Conservation (phyloP, 2,113 vertebrate species). For the Macroglossus sobrinus region DNA sequence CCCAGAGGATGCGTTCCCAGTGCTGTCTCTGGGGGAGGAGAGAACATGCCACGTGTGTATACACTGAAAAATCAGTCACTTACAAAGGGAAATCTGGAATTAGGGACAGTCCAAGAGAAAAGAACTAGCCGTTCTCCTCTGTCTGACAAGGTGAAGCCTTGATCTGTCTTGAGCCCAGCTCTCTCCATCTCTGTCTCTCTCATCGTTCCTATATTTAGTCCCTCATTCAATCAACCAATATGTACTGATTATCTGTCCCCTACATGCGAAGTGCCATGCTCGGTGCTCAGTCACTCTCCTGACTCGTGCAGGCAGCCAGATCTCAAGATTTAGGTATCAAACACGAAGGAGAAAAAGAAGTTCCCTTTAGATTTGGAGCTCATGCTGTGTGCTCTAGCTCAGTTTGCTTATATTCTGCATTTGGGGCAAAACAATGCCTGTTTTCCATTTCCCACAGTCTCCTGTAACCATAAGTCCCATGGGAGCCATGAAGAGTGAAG, state of each 20-base stretch:
- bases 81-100: not conserved
- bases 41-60: not conserved
- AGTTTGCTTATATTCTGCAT: rapidly evolving
- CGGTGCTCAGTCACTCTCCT: not conserved
- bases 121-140: not conserved
- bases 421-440: not conserved
- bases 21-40: not conserved
- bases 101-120: not conserved
- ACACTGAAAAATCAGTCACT: not conserved
- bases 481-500: not conserved
- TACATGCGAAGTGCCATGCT: not conserved
- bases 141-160: not conserved
- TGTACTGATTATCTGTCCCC: not conserved
- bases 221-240: not conserved
- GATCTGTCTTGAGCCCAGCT: not conserved
- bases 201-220: not conserved
- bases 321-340: not conserved
- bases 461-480: not conserved
- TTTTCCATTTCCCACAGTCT: not conserved
- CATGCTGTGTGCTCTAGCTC: not conserved
- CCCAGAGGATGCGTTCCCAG: not conserved
- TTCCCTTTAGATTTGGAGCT: not conserved
- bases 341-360: not conserved
- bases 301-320: not conserved
- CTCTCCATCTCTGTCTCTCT: not conserved